These are phyloP conservation scores for Falco concolor DNA, from an alignment of 2,797 vertebrate species.

Conservation along the genomic window DNA sequence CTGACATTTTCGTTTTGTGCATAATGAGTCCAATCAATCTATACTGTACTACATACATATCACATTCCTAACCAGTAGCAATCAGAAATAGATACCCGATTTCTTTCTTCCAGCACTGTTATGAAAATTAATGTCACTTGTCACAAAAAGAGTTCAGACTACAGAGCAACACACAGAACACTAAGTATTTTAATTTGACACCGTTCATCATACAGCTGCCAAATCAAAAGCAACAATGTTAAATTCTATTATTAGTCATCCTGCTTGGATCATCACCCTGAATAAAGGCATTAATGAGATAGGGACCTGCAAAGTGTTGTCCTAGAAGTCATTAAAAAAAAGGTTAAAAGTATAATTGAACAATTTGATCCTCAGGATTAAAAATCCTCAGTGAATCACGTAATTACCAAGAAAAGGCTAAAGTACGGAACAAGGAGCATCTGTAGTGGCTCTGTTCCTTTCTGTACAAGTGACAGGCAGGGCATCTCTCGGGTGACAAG, in stretches of 20 bases:
- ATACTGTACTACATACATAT: not conserved
- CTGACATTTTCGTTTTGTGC: slow-evolving; percentile 43
- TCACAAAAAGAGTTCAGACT: slow-evolving; percentile 10
- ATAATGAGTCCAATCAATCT: slow-evolving; percentile 47
- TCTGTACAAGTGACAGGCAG: not conserved
- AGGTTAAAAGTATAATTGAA: not conserved
- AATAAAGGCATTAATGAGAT: slow-evolving; percentile 16
- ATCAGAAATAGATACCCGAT: slow-evolving; percentile 18
- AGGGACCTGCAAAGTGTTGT: not conserved
- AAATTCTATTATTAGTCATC: slow-evolving; percentile 6
- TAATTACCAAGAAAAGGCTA: not conserved
- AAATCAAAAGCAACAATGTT: slow-evolving; percentile 28
- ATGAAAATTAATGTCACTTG: slow-evolving; percentile 29
- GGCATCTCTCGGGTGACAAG: not conserved
- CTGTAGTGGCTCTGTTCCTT: not conserved
- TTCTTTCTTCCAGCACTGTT: not conserved
- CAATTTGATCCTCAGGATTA: not conserved
- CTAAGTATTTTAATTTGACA: slow-evolving; percentile 19
- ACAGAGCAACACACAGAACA: slow-evolving; percentile 3
- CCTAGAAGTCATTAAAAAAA: not conserved
- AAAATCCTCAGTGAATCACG: not conserved
- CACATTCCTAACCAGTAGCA: slow-evolving; percentile 4
- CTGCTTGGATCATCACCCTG: not conserved
- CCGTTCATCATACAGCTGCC: not conserved
- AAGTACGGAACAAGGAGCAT: not conserved